Base-by-base conservation (phyloP, 2,888 invertebrate genomes). In the Mythimna loreyi region DNA sequence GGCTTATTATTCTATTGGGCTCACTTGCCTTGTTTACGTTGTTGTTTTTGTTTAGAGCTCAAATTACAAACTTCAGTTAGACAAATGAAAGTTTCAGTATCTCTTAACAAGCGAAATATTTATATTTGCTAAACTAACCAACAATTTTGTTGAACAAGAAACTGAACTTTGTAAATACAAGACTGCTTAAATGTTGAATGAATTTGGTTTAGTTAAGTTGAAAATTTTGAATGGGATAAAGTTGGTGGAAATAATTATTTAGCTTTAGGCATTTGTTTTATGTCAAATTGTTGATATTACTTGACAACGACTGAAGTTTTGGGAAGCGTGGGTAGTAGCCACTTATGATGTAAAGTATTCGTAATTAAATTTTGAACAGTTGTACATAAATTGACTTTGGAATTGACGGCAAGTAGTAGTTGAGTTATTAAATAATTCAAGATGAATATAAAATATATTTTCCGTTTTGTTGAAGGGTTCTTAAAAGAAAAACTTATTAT, bases 91-190 rank as follows among this genome's bases (percentile, higher is more conserved):
- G 25, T 81, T 75, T 45, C n/a, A 72, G 69, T 77, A 75, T 77
- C 69, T 74, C 68, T 78, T 74, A 49, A 55, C 64, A 77, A 83
- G 70, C 40, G 71, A 81, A 82, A 83, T 81, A 80, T 85, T 86
- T 75, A 80, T 71, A 77, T 81, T 83, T 65, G 60, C 55, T 53
- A 58, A 78, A 78, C 67, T 78, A 75, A 81, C 70, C 76, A 82
- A 82, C 78, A 83, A 75, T 70, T n/a, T 76, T 74, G 68, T 72
- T 57, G 52, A 72, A 69, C 60, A 71, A 75, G 69, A 75, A 81
- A 63, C 60, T 67, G 28, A 81, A 85, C 84, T 85, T 86, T 62
- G 75, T 80, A 82, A 84, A 84, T 82, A 81, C 81, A 83, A 78
- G 16, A 7, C 16, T 25, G 65, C 49, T 33, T 55, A 23, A 73